Base-by-base conservation (phyloP, 2,797 vertebrate genomes). In the Acanthopagrus latus region DNA sequence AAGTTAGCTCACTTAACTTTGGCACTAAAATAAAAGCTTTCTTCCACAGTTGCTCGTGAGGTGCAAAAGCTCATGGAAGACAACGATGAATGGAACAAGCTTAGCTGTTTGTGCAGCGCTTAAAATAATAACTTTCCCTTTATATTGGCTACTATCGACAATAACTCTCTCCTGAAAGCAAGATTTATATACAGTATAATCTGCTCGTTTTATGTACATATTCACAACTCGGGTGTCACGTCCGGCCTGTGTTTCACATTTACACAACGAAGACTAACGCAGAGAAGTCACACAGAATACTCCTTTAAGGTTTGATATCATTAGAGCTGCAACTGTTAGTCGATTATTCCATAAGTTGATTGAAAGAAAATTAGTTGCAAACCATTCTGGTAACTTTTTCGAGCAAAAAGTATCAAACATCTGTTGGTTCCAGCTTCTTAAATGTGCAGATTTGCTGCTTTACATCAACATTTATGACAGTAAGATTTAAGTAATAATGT, bases 141-240 rank as follows among this genome's bases (percentile, higher is more conserved):
- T 17, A 57, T 21, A 25, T 59, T 12, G 47, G 74, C 77, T 86
- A 80, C 74, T 17, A 27, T 78, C 29, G 52, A 66, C 54, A 55
- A 55, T 3, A 68, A 50, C 59, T 72, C 62, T 52, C 44, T 79
- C 77, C 69, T 76, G 71, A 80, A 78, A 78, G 38, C 74, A 47
- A 43, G 3, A 47, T 47, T 17, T 18, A 47, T 47, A 18, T 47
- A 47, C 2, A 55, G 51, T 57, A 84, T 76, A 59, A 74, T 78
- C 70, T 73, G 43, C 14, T 87, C 90, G 84, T 74, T 21, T 25
- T 64, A 25, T 67, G 74, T 48, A 82, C 68, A 86, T 65, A 93
- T 94, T 94, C 91, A 96, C 91, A 96, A 90, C 91, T 93, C 89
- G 18, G 91, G 91, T n/a, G 92, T 90, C 59, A 77, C 87, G 89